These are phyloP conservation scores for Drosophila mauritiana DNA, from an alignment of 1,140 invertebrate genomes.

Conservation along the genomic window DNA sequence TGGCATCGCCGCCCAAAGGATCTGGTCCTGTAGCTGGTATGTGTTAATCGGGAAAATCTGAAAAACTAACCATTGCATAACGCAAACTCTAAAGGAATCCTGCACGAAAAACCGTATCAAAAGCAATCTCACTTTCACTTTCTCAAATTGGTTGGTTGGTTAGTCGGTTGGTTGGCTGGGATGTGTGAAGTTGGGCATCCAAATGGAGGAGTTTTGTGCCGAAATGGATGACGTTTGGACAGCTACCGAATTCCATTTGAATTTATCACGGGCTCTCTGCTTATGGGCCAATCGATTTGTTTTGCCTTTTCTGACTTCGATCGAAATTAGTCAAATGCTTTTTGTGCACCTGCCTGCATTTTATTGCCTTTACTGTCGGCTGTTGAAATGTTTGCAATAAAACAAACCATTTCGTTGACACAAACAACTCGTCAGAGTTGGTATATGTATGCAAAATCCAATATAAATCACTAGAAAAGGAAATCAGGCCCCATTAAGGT, in stretches of 20 bases:
- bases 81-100: constrained; percentile 14
- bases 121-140: constrained; percentile 68
- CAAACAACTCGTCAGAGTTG: constrained; percentile 29
- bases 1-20: constrained; percentile 61
- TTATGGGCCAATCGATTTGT: constrained; percentile 52
- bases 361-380: constrained; percentile 17
- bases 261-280: constrained; percentile 48
- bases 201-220: constrained; percentile 51
- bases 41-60: constrained; percentile 10
- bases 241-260: constrained; percentile 55
- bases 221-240: constrained; percentile 32
- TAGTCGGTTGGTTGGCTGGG: constrained; percentile 6
- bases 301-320: constrained; percentile 22
- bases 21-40: constrained; percentile 66
- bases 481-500: constrained; percentile 35
- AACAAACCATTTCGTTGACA: constrained; percentile 59
- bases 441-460: constrained; percentile 22
- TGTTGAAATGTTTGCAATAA: constrained; percentile 63
- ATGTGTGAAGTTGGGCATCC: constrained; percentile 30
- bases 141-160: constrained; percentile 44
- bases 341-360: constrained; percentile 42
- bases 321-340: constrained; percentile 58
- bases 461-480: constrained; percentile 53
- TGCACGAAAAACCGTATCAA: constrained; percentile 11
- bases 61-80: constrained; percentile 31